phyloP scores from a whole-genome alignment of 64 coral and sea anemone species.

The Trachythela sp. region DNA sequence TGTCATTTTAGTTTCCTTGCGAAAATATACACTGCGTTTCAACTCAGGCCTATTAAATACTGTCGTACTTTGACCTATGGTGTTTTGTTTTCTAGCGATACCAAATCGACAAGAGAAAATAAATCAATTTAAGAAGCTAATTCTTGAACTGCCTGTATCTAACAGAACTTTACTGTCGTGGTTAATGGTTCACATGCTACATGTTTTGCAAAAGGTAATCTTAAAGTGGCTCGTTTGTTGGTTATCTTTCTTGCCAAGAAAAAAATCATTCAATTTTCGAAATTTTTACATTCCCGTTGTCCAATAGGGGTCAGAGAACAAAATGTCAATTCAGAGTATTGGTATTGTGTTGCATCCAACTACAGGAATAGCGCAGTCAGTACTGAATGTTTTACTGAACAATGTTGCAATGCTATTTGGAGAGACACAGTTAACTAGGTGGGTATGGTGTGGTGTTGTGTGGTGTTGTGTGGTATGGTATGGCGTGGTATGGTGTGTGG shows the following conservation, averaged over 20 bases:
- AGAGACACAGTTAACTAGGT: background rate
- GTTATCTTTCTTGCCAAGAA: too few species aligned
- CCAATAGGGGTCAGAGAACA: background rate
- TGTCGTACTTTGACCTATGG: too few species aligned
- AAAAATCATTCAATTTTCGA: background rate
- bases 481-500: too few species aligned
- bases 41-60: too few species aligned
- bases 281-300: background rate
- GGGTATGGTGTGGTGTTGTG: background rate
- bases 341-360: slow-evolving; percentile 12
- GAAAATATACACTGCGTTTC: too few species aligned
- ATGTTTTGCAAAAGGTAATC: slow-evolving; percentile 19
- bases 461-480: too few species aligned
- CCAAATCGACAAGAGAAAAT: slow-evolving; percentile 22
- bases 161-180: slow-evolving; percentile 12
- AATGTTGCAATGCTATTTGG: background rate
- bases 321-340: slow-evolving; percentile 8
- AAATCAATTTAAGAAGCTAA: slow-evolving; percentile 2
- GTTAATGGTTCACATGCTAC: slow-evolving; percentile 17
- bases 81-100: background rate
- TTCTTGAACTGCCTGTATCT: background rate
- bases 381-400: background rate
- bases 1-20: too few species aligned
- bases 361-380: background rate
- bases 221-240: too few species aligned